Conservation (phyloP, 23 tunicate genomes). For the Diplosoma virens region DNA sequence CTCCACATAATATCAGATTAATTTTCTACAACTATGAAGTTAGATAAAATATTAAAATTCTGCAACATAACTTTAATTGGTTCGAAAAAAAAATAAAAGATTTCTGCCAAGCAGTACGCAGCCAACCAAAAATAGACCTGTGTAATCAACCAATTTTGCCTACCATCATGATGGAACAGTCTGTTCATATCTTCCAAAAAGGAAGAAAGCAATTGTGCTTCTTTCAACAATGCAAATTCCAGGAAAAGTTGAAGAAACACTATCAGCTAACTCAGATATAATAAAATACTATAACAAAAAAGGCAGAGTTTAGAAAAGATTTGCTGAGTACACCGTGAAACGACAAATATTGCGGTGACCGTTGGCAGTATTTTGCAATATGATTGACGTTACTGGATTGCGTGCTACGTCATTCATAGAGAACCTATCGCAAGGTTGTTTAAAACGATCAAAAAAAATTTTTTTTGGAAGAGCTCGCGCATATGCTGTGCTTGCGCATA, state of each 20-base stretch:
- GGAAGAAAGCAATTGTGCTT: constrained; percentile 28
- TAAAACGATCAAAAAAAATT: too few relatives aligned
- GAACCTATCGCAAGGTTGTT: too few relatives aligned
- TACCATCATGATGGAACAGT: constrained; percentile 27
- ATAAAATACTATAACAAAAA: constrained; percentile 15
- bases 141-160: constrained; percentile 34
- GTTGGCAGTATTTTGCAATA: too few relatives aligned
- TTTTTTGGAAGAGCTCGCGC: too few relatives aligned
- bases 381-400: too few relatives aligned
- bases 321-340: too few relatives aligned
- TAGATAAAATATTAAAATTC: constrained; percentile 16
- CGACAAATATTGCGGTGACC: too few relatives aligned
- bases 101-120: constrained; percentile 18
- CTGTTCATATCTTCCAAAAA: constrained; percentile 19
- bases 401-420: too few relatives aligned
- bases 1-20: background rate
- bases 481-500: too few relatives aligned
- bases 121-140: constrained; percentile 6
- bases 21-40: constrained; percentile 6
- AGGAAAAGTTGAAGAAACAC: constrained; percentile 25
- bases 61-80: constrained; percentile 23
- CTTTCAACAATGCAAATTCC: background rate
- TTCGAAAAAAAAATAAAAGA: constrained; percentile 12
- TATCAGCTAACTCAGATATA: constrained; percentile 12
- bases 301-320: constrained; percentile 21